Evolutionary conservation across 2,888 invertebrate species (phyloP), one percentile per base, ranked within the genome.

Genomic region (Philaethria dido): DNA sequence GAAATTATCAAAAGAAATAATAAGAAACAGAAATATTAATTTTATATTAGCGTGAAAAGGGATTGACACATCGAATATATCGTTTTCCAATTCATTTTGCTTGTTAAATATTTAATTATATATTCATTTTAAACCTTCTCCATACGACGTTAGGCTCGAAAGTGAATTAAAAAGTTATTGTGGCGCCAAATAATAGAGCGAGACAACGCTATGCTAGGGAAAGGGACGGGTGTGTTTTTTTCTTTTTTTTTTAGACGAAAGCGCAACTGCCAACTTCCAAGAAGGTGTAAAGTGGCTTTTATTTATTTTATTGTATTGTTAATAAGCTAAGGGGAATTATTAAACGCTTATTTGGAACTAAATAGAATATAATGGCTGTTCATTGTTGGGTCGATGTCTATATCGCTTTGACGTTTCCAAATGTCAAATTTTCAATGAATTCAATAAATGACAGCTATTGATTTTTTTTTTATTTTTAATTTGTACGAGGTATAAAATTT

Each of bases 281-380:
- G 92, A 92, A 92, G 90, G 92, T 92, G 92, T 92, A 92, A 92
- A 92, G 89, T 92, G 89, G 88, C 78, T 76, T 83, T 85, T 87
- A 86, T 88, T 92, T 92, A 91, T 89, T 89, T 92, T 88, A 91
- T 91, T 92, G 90, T 92, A 90, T 92, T 92, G 89, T 92, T 92
- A 92, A 92, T 92, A 91, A 87, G 89, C 84, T 86, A 86, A 85
- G 86, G 87, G 82, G 85, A 87, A 91, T 83, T 86, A 85, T 92
- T 92, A 92, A 92, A 92, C 85, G 91, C 84, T 92, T 92, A 92
- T 92, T 92, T 91, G 89, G 88, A 87, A 86, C 89, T 92, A 92
- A 92, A 92, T 92, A 87, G 91, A 92, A 91, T 92, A 92, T 92
- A 92, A 92, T 92, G 81, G 89, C 86, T 87, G 85, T 64, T 77